These are phyloP conservation scores for Lordiphosa andalusiaca DNA, from an alignment of 2,888 invertebrate species.

Conservation along the genomic window DNA sequence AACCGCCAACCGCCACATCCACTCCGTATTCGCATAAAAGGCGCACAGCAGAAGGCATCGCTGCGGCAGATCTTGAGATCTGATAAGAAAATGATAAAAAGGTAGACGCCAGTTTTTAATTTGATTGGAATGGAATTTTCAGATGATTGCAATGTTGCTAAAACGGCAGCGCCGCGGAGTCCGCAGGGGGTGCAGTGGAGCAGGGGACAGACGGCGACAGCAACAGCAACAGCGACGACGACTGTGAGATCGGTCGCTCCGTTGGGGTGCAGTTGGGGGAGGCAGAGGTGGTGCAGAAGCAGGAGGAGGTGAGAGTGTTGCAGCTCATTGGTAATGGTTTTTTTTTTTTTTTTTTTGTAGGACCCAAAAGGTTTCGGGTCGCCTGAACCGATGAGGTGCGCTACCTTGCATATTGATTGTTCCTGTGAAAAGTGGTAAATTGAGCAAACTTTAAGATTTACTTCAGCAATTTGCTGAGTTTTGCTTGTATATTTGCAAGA, in stretches of 20 bases:
- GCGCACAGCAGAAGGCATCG: conserved; percentile 70
- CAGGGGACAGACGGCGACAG: conserved; percentile 1
- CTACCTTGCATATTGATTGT: background rate
- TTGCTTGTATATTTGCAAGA: no score
- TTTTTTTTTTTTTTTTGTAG: background rate
- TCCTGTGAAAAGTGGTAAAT: no score
- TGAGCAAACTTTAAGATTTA: no score
- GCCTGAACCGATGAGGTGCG: background rate
- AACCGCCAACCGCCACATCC: conserved; percentile 31
- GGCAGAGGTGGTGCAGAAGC: conserved; percentile 1
- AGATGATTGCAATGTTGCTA: conserved; percentile 75
- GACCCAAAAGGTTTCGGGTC: conserved; percentile 6
- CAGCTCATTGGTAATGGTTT: conserved; percentile 31
- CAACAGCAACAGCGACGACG: background rate
- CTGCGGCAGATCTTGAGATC: conserved; percentile 79
- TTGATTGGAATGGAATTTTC: conserved; percentile 80
- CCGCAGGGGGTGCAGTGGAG: background rate
- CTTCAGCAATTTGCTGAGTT: no score
- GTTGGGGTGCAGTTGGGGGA: background rate
- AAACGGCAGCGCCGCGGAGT: conserved; percentile 68
- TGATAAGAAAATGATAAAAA: conserved; percentile 80
- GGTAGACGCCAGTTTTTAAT: conserved; percentile 80
- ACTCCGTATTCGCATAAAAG: conserved; percentile 44
- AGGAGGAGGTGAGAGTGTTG: conserved; percentile 29
- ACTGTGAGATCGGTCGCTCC: conserved; percentile 15